Conservation (phyloP, 92 coral and sea anemone genomes). For the Muricea muricata region DNA sequence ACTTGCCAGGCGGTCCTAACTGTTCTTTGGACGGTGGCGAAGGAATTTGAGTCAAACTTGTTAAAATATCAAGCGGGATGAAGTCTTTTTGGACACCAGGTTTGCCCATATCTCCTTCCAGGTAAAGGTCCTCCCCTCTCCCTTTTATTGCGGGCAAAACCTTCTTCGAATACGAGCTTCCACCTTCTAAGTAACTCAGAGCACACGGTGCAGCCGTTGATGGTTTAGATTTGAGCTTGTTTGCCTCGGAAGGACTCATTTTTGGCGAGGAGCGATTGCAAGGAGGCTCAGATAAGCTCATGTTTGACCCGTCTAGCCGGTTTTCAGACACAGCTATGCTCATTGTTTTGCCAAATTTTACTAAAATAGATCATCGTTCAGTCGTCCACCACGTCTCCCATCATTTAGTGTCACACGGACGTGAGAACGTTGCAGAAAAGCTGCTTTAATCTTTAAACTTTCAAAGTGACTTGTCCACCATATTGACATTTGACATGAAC, state of each 20-base stretch:
- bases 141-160: slow-evolving; percentile 53
- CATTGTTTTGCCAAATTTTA: no score
- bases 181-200: slow-evolving; percentile 85
- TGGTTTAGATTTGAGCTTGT: slow-evolving; percentile 69
- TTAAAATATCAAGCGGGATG: slow-evolving; percentile 91
- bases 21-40: slow-evolving; percentile 90
- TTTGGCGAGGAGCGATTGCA: slow-evolving; percentile 13
- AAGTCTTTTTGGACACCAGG: slow-evolving; percentile 82
- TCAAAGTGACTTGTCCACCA: slow-evolving; percentile 38
- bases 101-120: slow-evolving; percentile 70
- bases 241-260: slow-evolving; percentile 46
- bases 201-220: slow-evolving; percentile 83
- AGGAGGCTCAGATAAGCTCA: slow-evolving; percentile 5
- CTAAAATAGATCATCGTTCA: not conserved
- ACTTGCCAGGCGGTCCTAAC: slow-evolving; percentile 86
- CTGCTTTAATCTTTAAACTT: slow-evolving; percentile 35
- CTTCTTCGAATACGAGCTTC: slow-evolving; percentile 53
- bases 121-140: slow-evolving; percentile 34
- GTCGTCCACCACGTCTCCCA: not conserved
- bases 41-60: slow-evolving; percentile 89
- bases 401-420: not conserved
- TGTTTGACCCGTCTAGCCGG: slow-evolving; percentile 59
- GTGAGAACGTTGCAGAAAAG: not conserved
- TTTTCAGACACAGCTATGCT: slow-evolving; percentile 74
- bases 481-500: slow-evolving; percentile 14